phyloP scores from a whole-genome alignment of 2,113 vertebrate genomes.

The Hoplias malabaricus region DNA sequence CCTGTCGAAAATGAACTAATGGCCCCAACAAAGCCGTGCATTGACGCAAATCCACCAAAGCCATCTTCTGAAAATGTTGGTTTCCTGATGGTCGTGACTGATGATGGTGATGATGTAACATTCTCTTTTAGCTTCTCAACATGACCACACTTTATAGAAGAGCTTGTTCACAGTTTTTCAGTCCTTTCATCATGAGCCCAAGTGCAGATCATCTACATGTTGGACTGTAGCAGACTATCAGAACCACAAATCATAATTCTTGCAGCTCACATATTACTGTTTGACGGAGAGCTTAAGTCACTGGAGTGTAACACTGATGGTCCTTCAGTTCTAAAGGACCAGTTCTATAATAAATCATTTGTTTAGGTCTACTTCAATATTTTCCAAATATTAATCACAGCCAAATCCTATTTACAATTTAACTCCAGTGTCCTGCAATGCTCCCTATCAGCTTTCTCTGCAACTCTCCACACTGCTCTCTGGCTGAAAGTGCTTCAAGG shows the following conservation, averaged over 20 bases:
- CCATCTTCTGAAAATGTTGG: constrained; percentile 22
- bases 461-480: too few species aligned
- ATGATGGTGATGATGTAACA: neutral
- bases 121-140: neutral
- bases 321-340: constrained; percentile 26
- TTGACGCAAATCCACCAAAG: constrained; percentile 4
- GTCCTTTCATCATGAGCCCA: neutral
- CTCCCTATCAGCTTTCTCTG: neutral
- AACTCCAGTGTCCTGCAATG: neutral
- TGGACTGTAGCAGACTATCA: neutral
- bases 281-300: neutral
- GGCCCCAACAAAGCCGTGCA: constrained; percentile 36
- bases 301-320: constrained; percentile 22
- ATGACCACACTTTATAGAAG: neutral
- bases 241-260: constrained; percentile 8
- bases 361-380: neutral
- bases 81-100: constrained; percentile 24
- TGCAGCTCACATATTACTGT: neutral
- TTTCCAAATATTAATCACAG: neutral
- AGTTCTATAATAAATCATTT: neutral
- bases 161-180: neutral
- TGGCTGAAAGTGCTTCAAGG: too few species aligned
- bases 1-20: constrained; percentile 41
- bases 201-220: constrained; percentile 1
- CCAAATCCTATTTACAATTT: neutral